Evolutionary conservation across 2,888 invertebrate genomes (phyloP).

Genomic region (Phyto melanocephala): DNA sequence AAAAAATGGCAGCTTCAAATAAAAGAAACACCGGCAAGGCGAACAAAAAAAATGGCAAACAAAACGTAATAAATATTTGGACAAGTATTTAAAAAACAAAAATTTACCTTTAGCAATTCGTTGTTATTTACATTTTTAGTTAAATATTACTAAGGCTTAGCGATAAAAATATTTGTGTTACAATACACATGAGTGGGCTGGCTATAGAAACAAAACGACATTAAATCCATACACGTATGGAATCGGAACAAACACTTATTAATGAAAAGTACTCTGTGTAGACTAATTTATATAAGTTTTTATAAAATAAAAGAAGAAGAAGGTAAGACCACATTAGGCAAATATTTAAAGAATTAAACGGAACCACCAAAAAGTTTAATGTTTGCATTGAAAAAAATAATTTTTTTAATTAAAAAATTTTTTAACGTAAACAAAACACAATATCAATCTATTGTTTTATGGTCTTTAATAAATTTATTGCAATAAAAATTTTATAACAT

Average conservation of each 20-base stretch:
- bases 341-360: no score
- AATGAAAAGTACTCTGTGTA: not conserved
- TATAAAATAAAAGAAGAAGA: no score
- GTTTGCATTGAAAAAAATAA: no score
- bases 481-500: no score
- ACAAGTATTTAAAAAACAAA: slow-evolving; percentile 12
- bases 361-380: no score
- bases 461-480: no score
- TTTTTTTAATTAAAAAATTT: no score
- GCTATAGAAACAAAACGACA: not conserved
- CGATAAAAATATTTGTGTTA: not conserved
- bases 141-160: not conserved
- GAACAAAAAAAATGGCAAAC: not conserved
- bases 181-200: not conserved
- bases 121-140: not conserved
- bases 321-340: no score
- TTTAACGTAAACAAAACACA: no score
- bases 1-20: not conserved
- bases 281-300: not conserved
- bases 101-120: not conserved
- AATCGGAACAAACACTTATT: not conserved
- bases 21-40: not conserved
- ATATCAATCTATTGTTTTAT: no score
- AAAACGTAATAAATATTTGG: slow-evolving; percentile 16
- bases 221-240: slow-evolving; percentile 9